Evolutionary conservation across 2,888 invertebrate species (phyloP).

Genomic region (Lamellibrachia satsuma): DNA sequence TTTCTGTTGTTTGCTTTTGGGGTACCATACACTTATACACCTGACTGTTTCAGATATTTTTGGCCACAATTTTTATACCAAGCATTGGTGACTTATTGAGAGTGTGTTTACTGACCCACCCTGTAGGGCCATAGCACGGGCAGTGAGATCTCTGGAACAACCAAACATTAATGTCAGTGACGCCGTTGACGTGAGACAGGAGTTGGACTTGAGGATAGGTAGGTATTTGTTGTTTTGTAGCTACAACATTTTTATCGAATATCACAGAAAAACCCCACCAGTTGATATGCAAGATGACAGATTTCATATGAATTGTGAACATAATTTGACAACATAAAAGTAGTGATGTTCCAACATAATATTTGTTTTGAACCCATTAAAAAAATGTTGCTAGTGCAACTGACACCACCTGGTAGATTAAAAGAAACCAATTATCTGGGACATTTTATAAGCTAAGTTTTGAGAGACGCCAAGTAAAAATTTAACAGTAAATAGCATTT

Average conservation of each 20-base stretch:
- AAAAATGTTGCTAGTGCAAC: too few relatives aligned
- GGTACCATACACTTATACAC: too few relatives aligned
- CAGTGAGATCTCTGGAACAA: slow-evolving; percentile 79
- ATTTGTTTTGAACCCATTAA: too few relatives aligned
- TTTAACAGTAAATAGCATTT: too few relatives aligned
- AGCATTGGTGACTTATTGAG: background rate
- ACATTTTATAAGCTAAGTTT: too few relatives aligned
- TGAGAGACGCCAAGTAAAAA: too few relatives aligned
- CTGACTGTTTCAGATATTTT: background rate
- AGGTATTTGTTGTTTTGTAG: slow-evolving; percentile 40
- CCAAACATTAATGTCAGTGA: slow-evolving; percentile 85
- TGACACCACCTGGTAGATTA: too few relatives aligned
- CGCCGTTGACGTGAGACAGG: slow-evolving; percentile 91
- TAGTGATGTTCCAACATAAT: too few relatives aligned
- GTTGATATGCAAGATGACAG: background rate
- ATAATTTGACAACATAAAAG: too few relatives aligned
- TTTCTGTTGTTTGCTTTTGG: too few relatives aligned
- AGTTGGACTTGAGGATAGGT: slow-evolving; percentile 93
- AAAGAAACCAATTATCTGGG: too few relatives aligned
- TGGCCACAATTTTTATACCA: background rate
- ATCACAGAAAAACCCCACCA: background rate
- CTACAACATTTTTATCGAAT: background rate
- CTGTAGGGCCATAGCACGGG: slow-evolving; percentile 75
- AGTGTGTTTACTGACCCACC: background rate
- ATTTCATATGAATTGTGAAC: background rate